Percentiles rank a stretch among this genome's conserved stretches.
phyloP scores from a whole-genome alignment of 2,113 vertebrate species.

The Merops nubicus region DNA sequence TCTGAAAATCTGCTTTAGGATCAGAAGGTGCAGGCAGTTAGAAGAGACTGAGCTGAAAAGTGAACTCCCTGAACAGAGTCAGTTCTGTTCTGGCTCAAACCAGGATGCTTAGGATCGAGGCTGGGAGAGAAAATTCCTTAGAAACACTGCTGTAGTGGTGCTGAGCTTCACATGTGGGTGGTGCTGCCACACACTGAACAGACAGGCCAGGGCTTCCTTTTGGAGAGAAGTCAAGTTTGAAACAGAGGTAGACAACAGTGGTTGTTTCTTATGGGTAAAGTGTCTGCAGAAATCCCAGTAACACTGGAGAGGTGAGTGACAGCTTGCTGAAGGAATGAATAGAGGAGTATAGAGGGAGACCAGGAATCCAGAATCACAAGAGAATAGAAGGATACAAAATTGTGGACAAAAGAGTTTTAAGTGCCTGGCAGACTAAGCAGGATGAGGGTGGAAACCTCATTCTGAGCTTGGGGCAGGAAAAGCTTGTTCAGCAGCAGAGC shows the following conservation, averaged over 20 bases:
- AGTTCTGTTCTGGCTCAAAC: not conserved
- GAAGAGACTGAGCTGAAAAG: too few relatives aligned
- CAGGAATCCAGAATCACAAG: not conserved
- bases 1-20: too few relatives aligned
- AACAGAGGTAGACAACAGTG: accelerated
- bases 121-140: not conserved
- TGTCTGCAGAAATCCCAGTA: not conserved
- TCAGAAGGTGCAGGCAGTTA: too few relatives aligned
- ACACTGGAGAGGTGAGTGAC: not conserved
- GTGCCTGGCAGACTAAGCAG: not conserved
- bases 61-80: too few relatives aligned
- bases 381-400: not conserved
- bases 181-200: not conserved
- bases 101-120: not conserved
- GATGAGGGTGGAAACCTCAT: not conserved
- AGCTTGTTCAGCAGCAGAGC: not conserved
- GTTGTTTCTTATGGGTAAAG: not conserved
- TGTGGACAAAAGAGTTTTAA: not conserved
- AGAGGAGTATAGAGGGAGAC: not conserved
- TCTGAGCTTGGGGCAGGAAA: not conserved
- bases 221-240: not conserved
- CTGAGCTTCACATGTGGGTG: not conserved
- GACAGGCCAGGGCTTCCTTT: not conserved
- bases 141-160: not conserved
- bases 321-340: not conserved